A percentile compares a stretch with the other conserved stretches of the same genome.
These are phyloP conservation scores for Lordiphosa collinella DNA, from an alignment of 1,140 invertebrate species.

Conservation along the genomic window DNA sequence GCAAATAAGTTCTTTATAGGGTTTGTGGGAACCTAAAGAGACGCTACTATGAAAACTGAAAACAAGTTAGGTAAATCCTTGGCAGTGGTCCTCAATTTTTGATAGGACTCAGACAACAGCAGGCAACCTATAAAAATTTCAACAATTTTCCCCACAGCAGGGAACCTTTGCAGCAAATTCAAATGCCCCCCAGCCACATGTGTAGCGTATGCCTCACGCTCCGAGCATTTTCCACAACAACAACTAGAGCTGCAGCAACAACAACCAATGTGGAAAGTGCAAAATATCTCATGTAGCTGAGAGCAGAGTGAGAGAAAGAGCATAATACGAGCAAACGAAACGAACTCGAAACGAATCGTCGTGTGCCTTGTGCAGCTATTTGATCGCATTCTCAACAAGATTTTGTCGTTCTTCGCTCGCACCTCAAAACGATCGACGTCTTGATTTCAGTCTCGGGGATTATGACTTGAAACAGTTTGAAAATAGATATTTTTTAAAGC, in stretches of 20 bases:
- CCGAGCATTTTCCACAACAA: constrained; percentile 29
- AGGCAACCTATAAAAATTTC: too few relatives aligned
- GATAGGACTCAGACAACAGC: too few relatives aligned
- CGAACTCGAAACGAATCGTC: constrained; percentile 5
- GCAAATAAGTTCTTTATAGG: too few relatives aligned
- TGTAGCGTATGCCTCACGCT: constrained; percentile 39
- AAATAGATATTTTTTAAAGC: constrained; percentile 73
- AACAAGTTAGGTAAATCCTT: too few relatives aligned
- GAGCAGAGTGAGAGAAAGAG: too few relatives aligned
- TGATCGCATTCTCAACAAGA: constrained; percentile 67
- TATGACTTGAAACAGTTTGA: constrained; percentile 86
- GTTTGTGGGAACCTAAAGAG: too few relatives aligned
- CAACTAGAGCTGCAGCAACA: constrained; percentile 25
- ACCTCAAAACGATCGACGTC: constrained; percentile 93
- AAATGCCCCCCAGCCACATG: constrained; percentile 27
- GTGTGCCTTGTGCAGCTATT: constrained; percentile 50
- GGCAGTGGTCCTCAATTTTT: too few relatives aligned
- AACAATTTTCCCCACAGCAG: too few relatives aligned
- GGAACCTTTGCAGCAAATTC: background rate
- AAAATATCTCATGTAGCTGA: constrained; percentile 62
- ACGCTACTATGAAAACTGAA: too few relatives aligned
- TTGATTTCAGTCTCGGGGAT: constrained; percentile 91
- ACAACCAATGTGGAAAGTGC: constrained; percentile 56
- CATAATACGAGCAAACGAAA: background rate
- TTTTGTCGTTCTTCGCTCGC: constrained; percentile 86